Evolutionary conservation across 2,888 invertebrate species (phyloP).

Genomic region (Tinea semifulvella): DNA sequence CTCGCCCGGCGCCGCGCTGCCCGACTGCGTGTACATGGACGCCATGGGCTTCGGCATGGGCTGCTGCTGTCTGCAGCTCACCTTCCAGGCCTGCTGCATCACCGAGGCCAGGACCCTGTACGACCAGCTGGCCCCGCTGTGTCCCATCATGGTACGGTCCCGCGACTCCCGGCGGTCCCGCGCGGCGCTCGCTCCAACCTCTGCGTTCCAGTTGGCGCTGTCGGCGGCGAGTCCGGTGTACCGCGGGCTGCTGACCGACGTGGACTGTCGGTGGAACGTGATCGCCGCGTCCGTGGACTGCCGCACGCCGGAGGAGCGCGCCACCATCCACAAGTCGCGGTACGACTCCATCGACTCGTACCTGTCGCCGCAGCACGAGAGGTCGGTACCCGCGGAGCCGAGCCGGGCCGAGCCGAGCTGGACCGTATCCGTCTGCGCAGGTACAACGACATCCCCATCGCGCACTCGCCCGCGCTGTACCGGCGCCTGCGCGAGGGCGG

Average conservation of each 20-base stretch:
- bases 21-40: slow-evolving; percentile 97
- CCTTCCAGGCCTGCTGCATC: slow-evolving; percentile 97
- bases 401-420: too few species aligned
- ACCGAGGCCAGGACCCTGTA: slow-evolving; percentile 94
- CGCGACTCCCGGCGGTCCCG: too few species aligned
- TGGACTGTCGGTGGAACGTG: slow-evolving; percentile 98
- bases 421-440: slow-evolving; percentile 37
- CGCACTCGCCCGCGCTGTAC: slow-evolving; percentile 86
- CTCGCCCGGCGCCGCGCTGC: slow-evolving; percentile 73
- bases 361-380: slow-evolving; percentile 86
- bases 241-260: slow-evolving; percentile 92
- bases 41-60: slow-evolving; percentile 99
- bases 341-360: slow-evolving; percentile 99
- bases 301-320: slow-evolving; percentile 91
- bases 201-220: slow-evolving; percentile 84
- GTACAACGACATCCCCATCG: slow-evolving; percentile 94
- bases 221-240: slow-evolving; percentile 97
- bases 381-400: slow-evolving; percentile 43
- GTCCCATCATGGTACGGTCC: slow-evolving; percentile 87
- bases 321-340: slow-evolving; percentile 90
- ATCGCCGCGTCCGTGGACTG: slow-evolving; percentile 97
- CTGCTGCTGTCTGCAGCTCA: slow-evolving; percentile 94
- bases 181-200: too few species aligned
- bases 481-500: slow-evolving; percentile 84
- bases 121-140: slow-evolving; percentile 95